Evolutionary conservation across 2,113 vertebrate genomes (phyloP), one percentile per base, ranked within the genome.

Genomic region (Scatophagus argus): DNA sequence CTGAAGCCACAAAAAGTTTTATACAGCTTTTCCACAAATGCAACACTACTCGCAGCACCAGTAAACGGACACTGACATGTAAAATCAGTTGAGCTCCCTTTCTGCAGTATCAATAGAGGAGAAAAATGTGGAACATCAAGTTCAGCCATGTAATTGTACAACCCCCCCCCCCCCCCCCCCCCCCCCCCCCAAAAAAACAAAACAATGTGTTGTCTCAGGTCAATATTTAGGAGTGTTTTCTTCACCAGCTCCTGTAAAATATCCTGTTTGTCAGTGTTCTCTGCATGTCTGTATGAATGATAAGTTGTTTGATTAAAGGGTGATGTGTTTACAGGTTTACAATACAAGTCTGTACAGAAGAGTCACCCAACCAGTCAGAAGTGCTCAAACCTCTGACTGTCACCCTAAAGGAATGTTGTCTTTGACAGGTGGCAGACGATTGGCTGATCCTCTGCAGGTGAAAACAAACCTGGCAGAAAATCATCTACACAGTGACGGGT

Each of bases 401-500:
- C 73, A 47, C 55, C 69, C 25, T 0, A 0, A 12, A 72, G 74
- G 86, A 88, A 85, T 86, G 80, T 47, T 12, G 32, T 27, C 29
- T 61, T 6, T n/a, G 39, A 85, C 49, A 80, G 56, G 65, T 13
- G 62, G 14, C 29, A 61, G 21, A 4, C 19, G 51, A 88, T 87
- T 90, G 84, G 87, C 65, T 66, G 74, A 71, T 64, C 39, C n/a
- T 29, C 43, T 13, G n/a, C 67, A 79, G 82, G 75, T 77, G 25
- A 14, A 66, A 60, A 31, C 1, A 36, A 68, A 73, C 52, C 59
- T 69, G 66, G 29, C 21, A 52, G 49, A 46, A 51, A 61, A 46
- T n/a, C 70, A 38, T 12, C 43, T 36, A 25, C 6, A 7, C 46
- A 55, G 17, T 49, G n/a, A 8, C 16, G 70, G 86, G 89, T 46